Evolutionary conservation across 2,113 vertebrate genomes (phyloP), one percentile per base, ranked within the genome.

Genomic region (Dissostichus mawsoni): DNA sequence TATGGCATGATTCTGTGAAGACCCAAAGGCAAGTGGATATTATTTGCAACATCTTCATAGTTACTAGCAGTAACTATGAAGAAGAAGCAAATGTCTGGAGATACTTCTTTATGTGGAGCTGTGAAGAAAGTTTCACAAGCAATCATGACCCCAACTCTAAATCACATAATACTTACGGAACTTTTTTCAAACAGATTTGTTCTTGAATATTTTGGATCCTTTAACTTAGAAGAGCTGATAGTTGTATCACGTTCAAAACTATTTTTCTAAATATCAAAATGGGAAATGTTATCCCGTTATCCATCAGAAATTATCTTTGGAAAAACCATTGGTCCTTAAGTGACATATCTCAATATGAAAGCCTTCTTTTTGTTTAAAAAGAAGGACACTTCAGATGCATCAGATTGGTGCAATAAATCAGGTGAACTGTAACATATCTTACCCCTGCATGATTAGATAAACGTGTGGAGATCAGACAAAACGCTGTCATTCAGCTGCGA

Each of bases 401-500:
- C 1, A 68, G 11, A 36, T 8, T 20, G 1, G 17, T 47, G 51
- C 44, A 23, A 12, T 62, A 29, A 29, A 29, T 29, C 41, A 56
- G 13, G 8, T 68, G 18, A 29, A 20, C 47, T 51, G 29, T n/a
- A 47, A 68, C 62, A 23, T 23, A 8, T 62, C 0, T 1, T 66
- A 8, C 5, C 17, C 8, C 14, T 4, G 6, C 33, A 45, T 69
- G 18, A 11, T 36, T 23, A 36, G 1, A 36, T 56, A 29, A 4
- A 29, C 3, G 29, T 29, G 4, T 29, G 29, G 29, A 29, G 29
- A 29, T 29, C 29, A 29, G 29, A 4, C 29, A 5, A 8, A 17
- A 23, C 4, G 0, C 13, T 0, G 0, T 50, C 8, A 0, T 51
- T 14, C 45, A 36, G 6, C 11, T n/a, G 10, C n/a, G 5, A 52